Percentiles rank a stretch among this genome's conserved stretches.
These are phyloP conservation scores for human DNA, from an alignment of 2,113 vertebrate genomes.

Conservation along the genomic window GRCh38 chr13:104734501-104735000, in stretches of 20 bases:
- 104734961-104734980: not conserved
- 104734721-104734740: not conserved
- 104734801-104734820: slow-evolving; percentile 3
- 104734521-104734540: not conserved
- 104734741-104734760: not conserved
- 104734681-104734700: not conserved
- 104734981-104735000: not conserved
- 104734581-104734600: not conserved
- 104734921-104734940: not conserved
- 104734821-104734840: slow-evolving; percentile 7
- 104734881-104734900: not conserved
- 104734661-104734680: not conserved
- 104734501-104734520: not conserved
- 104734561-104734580: not conserved
- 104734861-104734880: not conserved
- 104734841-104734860: not conserved
- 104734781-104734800: not conserved
- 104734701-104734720: not conserved
- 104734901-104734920: not conserved
- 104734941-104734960: not conserved
- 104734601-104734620: not conserved
- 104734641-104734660: not conserved
- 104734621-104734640: not conserved
- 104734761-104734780: not conserved
- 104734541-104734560: not conserved